Evolutionary conservation across 2,797 vertebrate genomes (phyloP).

Genomic region (Poeciliopsis paucimaculata): DNA sequence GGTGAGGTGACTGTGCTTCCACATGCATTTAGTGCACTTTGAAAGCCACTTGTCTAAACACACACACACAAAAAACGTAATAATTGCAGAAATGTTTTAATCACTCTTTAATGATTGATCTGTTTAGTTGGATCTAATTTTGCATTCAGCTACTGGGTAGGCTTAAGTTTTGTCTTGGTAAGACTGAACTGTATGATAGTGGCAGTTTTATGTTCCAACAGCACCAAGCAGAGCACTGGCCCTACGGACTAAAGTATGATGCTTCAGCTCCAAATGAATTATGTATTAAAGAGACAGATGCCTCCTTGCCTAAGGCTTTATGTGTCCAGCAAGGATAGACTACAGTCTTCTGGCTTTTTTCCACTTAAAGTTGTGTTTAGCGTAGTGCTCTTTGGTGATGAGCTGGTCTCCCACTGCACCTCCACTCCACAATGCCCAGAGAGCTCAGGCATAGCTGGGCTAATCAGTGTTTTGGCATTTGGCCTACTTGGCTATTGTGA

Average conservation of each 20-base stretch:
- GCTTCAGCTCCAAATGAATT: slow-evolving; percentile 76
- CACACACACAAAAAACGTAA: background rate
- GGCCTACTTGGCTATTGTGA: slow-evolving; percentile 67
- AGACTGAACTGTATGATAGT: slow-evolving; percentile 60
- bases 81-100: background rate
- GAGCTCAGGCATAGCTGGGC: slow-evolving; percentile 69
- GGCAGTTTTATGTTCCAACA: slow-evolving; percentile 69
- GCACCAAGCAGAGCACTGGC: slow-evolving; percentile 58
- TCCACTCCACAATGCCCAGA: slow-evolving; percentile 65
- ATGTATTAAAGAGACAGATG: slow-evolving; percentile 79
- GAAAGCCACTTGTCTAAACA: slow-evolving; percentile 14
- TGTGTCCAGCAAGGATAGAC: slow-evolving; percentile 74
- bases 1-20: slow-evolving; percentile 60
- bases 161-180: slow-evolving; percentile 38
- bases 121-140: slow-evolving; percentile 11
- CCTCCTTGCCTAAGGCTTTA: slow-evolving; percentile 77
- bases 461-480: slow-evolving; percentile 78
- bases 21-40: slow-evolving; percentile 29
- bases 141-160: background rate
- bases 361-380: slow-evolving; percentile 80
- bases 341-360: slow-evolving; percentile 77
- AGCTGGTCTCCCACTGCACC: slow-evolving; percentile 72
- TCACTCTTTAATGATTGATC: slow-evolving; percentile 8
- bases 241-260: slow-evolving; percentile 68
- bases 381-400: slow-evolving; percentile 74